A percentile compares a stretch with the other conserved stretches of the same genome.
These are phyloP conservation scores for Auanema freiburgensis DNA, from an alignment of 2,888 invertebrate genomes.

Conservation along the genomic window DNA sequence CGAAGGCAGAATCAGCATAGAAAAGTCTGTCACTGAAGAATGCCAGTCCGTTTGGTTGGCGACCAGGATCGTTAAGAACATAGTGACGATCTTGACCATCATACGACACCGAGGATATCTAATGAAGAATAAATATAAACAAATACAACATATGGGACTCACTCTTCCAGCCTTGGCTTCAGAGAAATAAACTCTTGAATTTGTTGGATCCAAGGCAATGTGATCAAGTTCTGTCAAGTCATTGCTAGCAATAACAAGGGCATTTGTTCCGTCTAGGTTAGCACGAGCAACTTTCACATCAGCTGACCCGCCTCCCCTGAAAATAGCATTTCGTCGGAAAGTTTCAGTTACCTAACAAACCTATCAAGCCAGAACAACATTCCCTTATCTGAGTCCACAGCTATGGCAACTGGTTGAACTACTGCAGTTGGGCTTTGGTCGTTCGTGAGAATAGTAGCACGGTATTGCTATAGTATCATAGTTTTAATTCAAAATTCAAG, in stretches of 20 bases:
- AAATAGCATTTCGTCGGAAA: not conserved
- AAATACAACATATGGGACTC: constrained; percentile 29
- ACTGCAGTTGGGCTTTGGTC: constrained; percentile 80
- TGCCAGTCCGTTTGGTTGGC: constrained; percentile 60
- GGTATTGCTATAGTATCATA: constrained; percentile 70
- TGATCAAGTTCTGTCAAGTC: constrained; percentile 71
- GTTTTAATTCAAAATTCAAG: too few species aligned
- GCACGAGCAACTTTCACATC: constrained; percentile 73
- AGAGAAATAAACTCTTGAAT: constrained; percentile 84
- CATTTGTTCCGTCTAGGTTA: constrained; percentile 85
- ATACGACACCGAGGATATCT: constrained; percentile 62
- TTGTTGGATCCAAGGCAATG: constrained; percentile 78
- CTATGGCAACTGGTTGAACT: constrained; percentile 83
- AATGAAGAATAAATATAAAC: constrained; percentile 15
- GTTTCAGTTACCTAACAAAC: not conserved
- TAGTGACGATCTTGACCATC: constrained; percentile 63
- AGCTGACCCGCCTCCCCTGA: constrained; percentile 75
- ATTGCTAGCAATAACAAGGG: constrained; percentile 66
- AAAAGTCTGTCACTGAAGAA: constrained; percentile 57
- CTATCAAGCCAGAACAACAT: constrained; percentile 90
- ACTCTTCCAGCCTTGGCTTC: constrained; percentile 67
- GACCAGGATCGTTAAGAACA: constrained; percentile 58
- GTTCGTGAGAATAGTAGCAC: constrained; percentile 84
- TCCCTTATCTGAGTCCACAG: constrained; percentile 88
- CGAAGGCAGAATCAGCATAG: constrained; percentile 84